Conservation (phyloP, 2,888 invertebrate species). For the Tuberolachnus salignus region DNA sequence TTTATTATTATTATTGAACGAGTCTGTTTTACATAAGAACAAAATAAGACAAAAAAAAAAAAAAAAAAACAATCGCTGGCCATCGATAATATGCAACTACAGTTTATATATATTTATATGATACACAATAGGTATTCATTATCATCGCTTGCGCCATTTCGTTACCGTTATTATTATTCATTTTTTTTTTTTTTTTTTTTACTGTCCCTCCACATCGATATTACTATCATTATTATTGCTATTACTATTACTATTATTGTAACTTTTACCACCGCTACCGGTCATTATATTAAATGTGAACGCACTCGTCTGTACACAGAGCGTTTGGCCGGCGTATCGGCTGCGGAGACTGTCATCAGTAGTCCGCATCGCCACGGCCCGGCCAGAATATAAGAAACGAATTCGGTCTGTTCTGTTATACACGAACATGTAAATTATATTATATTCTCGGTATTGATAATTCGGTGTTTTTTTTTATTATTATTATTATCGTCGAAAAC, state of each 20-base stretch:
- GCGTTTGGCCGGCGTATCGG: constrained; percentile 11
- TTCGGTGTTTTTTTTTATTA: no score
- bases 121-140: constrained; percentile 19
- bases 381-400: constrained; percentile 12
- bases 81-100: neutral
- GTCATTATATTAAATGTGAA: constrained; percentile 41
- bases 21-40: neutral
- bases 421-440: neutral
- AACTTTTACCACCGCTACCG: constrained; percentile 40
- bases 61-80: neutral
- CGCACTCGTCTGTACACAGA: constrained; percentile 31
- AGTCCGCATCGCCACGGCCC: constrained; percentile 28
- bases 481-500: no score
- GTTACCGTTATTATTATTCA: constrained; percentile 41
- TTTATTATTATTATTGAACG: no score
- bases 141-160: constrained; percentile 41
- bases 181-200: constrained; percentile 12
- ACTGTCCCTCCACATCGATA: constrained; percentile 32
- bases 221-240: constrained; percentile 1
- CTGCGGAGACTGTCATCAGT: constrained; percentile 27
- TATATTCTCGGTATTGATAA: neutral
- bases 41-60: neutral
- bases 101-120: neutral
- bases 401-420: neutral
- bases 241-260: constrained; percentile 6